Conservation (phyloP, 2,888 invertebrate species). For the Horisme vitalbata region DNA sequence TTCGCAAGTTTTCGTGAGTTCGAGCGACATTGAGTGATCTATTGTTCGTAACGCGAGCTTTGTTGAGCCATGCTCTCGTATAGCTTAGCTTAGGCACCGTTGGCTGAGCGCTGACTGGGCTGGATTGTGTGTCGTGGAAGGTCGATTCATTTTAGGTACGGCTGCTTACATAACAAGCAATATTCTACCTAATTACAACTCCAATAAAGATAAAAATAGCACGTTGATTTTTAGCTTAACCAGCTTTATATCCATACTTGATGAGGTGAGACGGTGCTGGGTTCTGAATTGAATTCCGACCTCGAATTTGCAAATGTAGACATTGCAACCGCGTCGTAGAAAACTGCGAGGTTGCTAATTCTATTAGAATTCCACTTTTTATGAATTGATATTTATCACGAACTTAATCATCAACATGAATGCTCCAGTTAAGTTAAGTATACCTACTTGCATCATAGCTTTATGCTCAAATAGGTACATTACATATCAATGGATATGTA, state of each 20-base stretch:
- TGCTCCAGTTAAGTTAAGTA: neutral
- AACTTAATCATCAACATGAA: conserved; percentile 6
- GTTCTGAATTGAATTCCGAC: conserved; percentile 47
- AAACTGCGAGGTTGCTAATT: conserved; percentile 22
- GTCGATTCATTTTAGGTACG: conserved; percentile 39
- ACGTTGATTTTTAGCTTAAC: conserved; percentile 28
- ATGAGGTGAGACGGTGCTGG: conserved; percentile 26
- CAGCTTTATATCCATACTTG: conserved; percentile 31
- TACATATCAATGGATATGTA: no score
- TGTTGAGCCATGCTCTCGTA: conserved; percentile 8
- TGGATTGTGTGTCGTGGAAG: conserved; percentile 66
- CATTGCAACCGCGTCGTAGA: conserved; percentile 32
- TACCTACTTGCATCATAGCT: neutral
- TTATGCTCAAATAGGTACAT: no score
- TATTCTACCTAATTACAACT: conserved; percentile 32
- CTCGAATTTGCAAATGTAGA: conserved; percentile 43
- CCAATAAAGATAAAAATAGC: conserved; percentile 31
- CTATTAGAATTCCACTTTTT: conserved; percentile 20
- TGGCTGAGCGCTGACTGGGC: conserved; percentile 32
- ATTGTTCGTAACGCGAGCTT: conserved; percentile 57
- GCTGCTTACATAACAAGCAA: conserved; percentile 19
- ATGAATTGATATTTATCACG: conserved; percentile 18
- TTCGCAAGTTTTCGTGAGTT: conserved; percentile 75
- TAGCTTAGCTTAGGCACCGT: conserved; percentile 1
- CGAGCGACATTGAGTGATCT: conserved; percentile 67